Conservation (phyloP, 2,888 invertebrate genomes). For the Lepidochrysops patricia region DNA sequence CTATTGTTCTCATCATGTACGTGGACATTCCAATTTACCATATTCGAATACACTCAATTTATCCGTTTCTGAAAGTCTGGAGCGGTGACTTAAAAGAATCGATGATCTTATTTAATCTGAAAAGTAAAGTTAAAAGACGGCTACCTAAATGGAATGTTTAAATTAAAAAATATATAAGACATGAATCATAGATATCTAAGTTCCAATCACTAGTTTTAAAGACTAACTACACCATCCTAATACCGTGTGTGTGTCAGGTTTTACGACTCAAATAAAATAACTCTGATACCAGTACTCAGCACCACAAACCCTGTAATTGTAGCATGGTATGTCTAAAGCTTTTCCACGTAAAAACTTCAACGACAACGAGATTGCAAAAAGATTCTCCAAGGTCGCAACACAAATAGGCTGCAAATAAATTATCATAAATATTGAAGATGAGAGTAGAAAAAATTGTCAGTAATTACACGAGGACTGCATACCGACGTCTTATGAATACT, state of each 20-base stretch:
- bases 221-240: too few relatives aligned
- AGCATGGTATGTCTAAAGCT: background rate
- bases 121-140: too few relatives aligned
- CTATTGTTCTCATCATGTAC: constrained; percentile 1
- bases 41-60: constrained; percentile 8
- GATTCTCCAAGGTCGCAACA: background rate
- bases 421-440: constrained; percentile 2
- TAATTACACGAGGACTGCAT: constrained; percentile 20
- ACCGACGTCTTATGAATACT: constrained; percentile 21
- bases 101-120: background rate
- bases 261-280: too few relatives aligned
- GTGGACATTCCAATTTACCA: constrained; percentile 11
- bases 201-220: too few relatives aligned
- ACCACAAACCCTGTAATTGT: background rate
- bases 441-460: constrained; percentile 9
- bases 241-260: too few relatives aligned
- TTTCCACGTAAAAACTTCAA: background rate
- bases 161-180: too few relatives aligned
- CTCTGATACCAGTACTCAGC: background rate
- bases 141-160: too few relatives aligned
- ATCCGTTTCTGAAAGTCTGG: background rate
- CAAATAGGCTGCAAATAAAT: background rate
- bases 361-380: background rate
- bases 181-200: background rate
- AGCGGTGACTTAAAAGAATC: background rate